These are phyloP conservation scores for Oikopleura vanhoeffeni DNA, from an alignment of 23 tunicate species.

Conservation along the genomic window DNA sequence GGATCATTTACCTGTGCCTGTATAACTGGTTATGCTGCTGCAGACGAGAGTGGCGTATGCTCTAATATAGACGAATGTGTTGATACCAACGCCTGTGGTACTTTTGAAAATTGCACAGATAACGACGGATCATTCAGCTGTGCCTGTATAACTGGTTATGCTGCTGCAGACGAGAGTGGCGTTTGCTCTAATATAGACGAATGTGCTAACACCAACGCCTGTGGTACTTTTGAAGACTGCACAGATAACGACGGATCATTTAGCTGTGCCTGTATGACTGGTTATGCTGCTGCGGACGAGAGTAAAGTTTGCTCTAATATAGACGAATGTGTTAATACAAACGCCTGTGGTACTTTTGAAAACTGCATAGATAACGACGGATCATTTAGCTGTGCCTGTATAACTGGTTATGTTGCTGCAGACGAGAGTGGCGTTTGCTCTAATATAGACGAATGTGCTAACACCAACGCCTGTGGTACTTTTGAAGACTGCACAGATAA, in stretches of 20 bases:
- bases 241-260: background rate
- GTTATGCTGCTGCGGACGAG: background rate
- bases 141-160: too few species aligned
- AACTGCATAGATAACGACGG: too few species aligned
- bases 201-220: background rate
- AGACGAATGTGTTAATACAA: background rate
- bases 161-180: background rate
- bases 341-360: too few species aligned
- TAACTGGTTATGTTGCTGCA: too few species aligned
- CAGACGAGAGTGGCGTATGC: background rate
- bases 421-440: too few species aligned
- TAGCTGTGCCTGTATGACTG: too few species aligned
- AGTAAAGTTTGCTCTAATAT: background rate
- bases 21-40: background rate
- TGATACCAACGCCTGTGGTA: background rate
- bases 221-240: background rate
- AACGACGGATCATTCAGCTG: too few species aligned
- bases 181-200: background rate
- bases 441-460: too few species aligned
- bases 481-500: too few species aligned
- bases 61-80: background rate
- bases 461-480: too few species aligned
- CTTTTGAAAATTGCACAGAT: too few species aligned
- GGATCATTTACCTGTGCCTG: background rate
- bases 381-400: too few species aligned